Evolutionary conservation across 2,113 vertebrate species (phyloP).

Genomic region (Rhinoderma darwinii): DNA sequence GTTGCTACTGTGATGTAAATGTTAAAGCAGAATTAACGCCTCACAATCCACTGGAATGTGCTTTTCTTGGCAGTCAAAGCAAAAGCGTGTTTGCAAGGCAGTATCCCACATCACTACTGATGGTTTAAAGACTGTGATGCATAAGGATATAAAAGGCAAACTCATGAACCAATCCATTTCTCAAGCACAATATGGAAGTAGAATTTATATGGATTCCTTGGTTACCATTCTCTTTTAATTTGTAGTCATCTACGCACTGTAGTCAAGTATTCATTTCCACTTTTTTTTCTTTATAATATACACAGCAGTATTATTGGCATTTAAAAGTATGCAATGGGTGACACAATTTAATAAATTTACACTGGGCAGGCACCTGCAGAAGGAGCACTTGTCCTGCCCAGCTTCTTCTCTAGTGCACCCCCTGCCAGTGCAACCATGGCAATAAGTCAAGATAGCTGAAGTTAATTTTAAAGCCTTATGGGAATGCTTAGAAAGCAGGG

Average conservation of each 20-base stretch:
- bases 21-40: background rate
- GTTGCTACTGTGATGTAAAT: background rate
- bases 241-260: no score
- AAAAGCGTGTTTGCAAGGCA: background rate
- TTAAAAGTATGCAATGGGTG: no score
- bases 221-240: background rate
- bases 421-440: no score
- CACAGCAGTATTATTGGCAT: no score
- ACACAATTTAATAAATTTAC: no score
- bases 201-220: background rate
- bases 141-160: background rate
- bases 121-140: background rate
- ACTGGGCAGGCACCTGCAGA: background rate
- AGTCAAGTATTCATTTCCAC: no score
- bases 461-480: no score
- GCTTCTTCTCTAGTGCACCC: no score
- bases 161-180: background rate
- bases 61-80: constrained; percentile 2
- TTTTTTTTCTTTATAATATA: no score
- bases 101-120: background rate
- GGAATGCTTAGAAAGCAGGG: no score
- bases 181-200: background rate
- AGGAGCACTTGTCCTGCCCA: background rate
- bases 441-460: no score
- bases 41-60: background rate